Evolutionary conservation across 2,113 vertebrate species (phyloP).

Genomic region (Platycercus adscitus): DNA sequence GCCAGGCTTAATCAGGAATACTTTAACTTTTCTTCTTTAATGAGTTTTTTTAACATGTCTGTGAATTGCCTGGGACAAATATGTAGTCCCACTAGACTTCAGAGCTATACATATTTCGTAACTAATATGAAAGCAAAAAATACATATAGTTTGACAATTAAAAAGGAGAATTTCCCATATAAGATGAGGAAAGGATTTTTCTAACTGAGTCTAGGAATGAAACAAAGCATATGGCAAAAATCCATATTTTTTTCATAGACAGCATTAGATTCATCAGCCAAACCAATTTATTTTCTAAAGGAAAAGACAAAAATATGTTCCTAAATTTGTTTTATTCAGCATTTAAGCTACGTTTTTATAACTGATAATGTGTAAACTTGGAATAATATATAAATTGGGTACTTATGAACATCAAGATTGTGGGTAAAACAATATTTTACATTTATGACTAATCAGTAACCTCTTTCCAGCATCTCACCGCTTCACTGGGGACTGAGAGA

Average conservation of each 20-base stretch:
- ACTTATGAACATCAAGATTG: not conserved
- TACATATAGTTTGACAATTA: not conserved
- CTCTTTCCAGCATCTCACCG: not conserved
- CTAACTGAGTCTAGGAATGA: not conserved
- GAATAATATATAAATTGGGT: not conserved
- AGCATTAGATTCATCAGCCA: not conserved
- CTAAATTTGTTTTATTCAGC: not conserved
- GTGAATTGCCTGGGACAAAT: not conserved
- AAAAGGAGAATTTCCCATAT: not conserved
- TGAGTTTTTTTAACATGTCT: not conserved
- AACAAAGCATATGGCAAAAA: not conserved
- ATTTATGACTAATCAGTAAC: not conserved
- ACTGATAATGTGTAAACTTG: not conserved
- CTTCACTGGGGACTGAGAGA: not conserved
- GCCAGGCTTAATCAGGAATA: not conserved
- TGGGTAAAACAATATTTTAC: not conserved
- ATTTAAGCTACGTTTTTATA: not conserved
- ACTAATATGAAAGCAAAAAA: not conserved
- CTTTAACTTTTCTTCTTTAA: not conserved
- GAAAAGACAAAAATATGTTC: not conserved
- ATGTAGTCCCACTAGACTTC: not conserved
- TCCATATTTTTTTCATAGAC: not conserved
- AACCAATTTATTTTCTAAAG: not conserved
- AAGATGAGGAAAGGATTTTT: not conserved
- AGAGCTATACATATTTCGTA: not conserved